Evolutionary conservation across 2,888 invertebrate genomes (phyloP).

Genomic region (Cryptocephalus moraei): DNA sequence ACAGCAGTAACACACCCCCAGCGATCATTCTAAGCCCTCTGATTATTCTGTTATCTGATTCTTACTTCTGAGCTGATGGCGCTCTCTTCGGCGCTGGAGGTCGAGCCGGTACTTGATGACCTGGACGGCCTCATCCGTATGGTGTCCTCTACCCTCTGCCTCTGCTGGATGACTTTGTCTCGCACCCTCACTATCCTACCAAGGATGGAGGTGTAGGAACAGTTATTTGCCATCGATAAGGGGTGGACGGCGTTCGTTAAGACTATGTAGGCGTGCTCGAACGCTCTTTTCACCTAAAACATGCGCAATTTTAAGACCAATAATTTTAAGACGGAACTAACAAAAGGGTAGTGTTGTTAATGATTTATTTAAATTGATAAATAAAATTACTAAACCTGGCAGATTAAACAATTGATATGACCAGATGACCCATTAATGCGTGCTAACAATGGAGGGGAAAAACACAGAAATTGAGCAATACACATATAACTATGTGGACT

Average conservation of each 20-base stretch:
- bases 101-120: conserved; percentile 34
- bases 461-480: too few species aligned
- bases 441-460: too few species aligned
- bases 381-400: too few species aligned
- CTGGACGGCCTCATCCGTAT: conserved; percentile 30
- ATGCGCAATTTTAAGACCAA: too few species aligned
- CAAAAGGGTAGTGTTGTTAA: neutral
- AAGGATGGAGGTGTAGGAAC: conserved; percentile 55
- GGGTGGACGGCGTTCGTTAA: conserved; percentile 64
- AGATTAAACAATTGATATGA: too few species aligned
- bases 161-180: conserved; percentile 76
- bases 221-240: conserved; percentile 44
- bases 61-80: conserved; percentile 35
- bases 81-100: conserved; percentile 34
- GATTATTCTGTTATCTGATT: neutral
- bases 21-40: too few species aligned
- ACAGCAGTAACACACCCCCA: too few species aligned
- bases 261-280: conserved; percentile 89
- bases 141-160: conserved; percentile 53
- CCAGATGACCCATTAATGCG: too few species aligned
- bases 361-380: too few species aligned
- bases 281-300: conserved; percentile 73
- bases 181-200: conserved; percentile 89
- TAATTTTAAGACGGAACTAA: too few species aligned
- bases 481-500: too few species aligned